A percentile compares a stretch with the other conserved stretches of the same genome.
These are phyloP conservation scores for Tipula vernalis DNA, from an alignment of 2,888 invertebrate species.

Conservation along the genomic window DNA sequence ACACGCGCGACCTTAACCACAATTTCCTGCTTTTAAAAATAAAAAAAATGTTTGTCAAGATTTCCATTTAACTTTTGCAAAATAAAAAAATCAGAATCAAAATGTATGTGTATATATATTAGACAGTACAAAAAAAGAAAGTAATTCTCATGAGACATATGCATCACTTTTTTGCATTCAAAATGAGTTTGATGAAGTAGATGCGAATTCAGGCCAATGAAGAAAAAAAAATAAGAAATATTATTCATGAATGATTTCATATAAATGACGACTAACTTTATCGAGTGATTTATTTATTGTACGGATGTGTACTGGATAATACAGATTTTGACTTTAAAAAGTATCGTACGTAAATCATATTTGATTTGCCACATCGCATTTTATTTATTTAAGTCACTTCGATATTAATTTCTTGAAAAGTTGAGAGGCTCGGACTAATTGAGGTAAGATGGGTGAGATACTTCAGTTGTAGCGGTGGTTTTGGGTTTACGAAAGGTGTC, in stretches of 20 bases:
- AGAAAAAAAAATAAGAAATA: not conserved
- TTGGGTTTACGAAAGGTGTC: too few species aligned
- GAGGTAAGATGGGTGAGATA: too few species aligned
- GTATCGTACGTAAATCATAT: too few species aligned
- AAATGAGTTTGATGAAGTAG: not conserved
- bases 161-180: not conserved
- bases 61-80: not conserved
- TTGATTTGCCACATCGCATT: too few species aligned
- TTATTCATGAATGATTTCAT: not conserved
- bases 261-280: not conserved
- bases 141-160: not conserved
- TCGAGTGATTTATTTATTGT: not conserved
- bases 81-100: not conserved
- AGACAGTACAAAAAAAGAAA: not conserved
- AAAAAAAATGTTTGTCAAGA: not conserved
- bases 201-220: not conserved
- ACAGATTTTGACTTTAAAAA: too few species aligned
- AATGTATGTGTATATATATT: not conserved
- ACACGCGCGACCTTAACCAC: slow-evolving; percentile 4
- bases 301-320: not conserved
- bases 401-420: too few species aligned
- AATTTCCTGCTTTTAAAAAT: not conserved
- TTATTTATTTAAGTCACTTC: too few species aligned
- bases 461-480: too few species aligned
- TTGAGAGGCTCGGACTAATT: too few species aligned